Percentiles rank a stretch among this genome's conserved stretches.
phyloP scores from a whole-genome alignment of 1,140 invertebrate species.

The Eriocheir sinensis region DNA sequence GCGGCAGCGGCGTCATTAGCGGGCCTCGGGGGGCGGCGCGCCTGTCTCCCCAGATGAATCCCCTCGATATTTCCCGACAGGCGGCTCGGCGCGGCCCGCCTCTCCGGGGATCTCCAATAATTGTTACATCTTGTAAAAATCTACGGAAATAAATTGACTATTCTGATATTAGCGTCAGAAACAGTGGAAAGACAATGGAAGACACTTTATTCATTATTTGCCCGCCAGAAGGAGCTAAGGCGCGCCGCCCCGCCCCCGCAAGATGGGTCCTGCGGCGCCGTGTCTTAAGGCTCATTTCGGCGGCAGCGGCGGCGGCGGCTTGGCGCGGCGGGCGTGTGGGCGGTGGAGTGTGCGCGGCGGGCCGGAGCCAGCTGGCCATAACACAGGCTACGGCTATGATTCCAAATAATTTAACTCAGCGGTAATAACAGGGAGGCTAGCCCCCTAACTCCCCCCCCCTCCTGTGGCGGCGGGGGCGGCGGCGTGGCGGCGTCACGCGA shows the following conservation, averaged over 20 bases:
- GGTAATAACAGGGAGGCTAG: conserved; percentile 67
- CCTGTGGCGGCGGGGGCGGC: conserved; percentile 38
- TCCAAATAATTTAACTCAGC: conserved; percentile 77
- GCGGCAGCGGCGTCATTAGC: conserved; percentile 69
- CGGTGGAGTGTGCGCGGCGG: conserved; percentile 44
- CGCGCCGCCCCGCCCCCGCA: not conserved
- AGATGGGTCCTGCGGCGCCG: not conserved
- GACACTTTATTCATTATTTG: conserved; percentile 79
- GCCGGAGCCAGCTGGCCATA: conserved; percentile 74
- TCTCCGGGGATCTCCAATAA: conserved; percentile 75
- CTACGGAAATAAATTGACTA: conserved; percentile 79
- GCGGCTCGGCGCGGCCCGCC: conserved; percentile 49
- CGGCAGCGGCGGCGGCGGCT: not conserved
- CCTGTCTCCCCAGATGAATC: conserved; percentile 75
- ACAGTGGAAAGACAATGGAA: conserved; percentile 79
- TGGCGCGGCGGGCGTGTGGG: conserved; percentile 35
- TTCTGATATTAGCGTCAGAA: conserved; percentile 79
- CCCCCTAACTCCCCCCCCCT: conserved; percentile 18
- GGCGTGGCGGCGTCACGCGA: conserved; percentile 49
- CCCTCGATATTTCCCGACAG: conserved; percentile 73
- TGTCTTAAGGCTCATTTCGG: conserved; percentile 53
- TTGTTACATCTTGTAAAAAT: conserved; percentile 79
- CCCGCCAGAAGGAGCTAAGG: conserved; percentile 56
- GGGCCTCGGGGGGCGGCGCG: conserved; percentile 47
- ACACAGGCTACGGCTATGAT: conserved; percentile 75